phyloP scores from a whole-genome alignment of 2,113 vertebrate species.

The Sturnira hondurensis region DNA sequence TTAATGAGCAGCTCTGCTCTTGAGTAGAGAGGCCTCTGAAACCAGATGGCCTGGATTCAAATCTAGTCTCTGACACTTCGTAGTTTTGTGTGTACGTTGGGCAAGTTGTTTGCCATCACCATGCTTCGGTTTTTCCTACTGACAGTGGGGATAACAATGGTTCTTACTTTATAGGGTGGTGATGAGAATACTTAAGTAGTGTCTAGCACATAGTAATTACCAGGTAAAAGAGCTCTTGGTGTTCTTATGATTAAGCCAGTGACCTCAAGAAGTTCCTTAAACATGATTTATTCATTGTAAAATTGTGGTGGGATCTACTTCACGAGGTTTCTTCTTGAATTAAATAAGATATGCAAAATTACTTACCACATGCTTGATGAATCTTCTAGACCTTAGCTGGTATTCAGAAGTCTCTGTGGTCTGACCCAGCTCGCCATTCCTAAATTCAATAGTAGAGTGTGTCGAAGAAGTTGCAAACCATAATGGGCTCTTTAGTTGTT shows the following conservation, averaged over 20 bases:
- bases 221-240: neutral
- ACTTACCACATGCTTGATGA: neutral
- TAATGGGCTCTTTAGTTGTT: neutral
- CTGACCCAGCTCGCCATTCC: neutral
- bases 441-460: neutral
- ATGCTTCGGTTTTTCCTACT: neutral
- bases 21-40: neutral
- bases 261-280: conserved; percentile 25
- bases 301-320: neutral
- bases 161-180: neutral
- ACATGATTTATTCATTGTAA: neutral
- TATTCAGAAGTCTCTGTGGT: neutral
- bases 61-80: neutral
- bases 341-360: neutral
- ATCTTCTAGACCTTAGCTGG: neutral
- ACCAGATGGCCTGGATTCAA: neutral
- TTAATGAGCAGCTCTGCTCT: neutral
- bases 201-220: neutral
- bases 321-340: neutral
- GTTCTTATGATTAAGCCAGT: neutral
- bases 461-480: neutral
- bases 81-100: neutral
- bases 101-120: neutral
- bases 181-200: neutral
- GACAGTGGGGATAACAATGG: neutral